A percentile compares a stretch with the other conserved stretches of the same genome.
Conservation (phyloP, 2,888 invertebrate species). For the Tetanocera ferruginea region DNA sequence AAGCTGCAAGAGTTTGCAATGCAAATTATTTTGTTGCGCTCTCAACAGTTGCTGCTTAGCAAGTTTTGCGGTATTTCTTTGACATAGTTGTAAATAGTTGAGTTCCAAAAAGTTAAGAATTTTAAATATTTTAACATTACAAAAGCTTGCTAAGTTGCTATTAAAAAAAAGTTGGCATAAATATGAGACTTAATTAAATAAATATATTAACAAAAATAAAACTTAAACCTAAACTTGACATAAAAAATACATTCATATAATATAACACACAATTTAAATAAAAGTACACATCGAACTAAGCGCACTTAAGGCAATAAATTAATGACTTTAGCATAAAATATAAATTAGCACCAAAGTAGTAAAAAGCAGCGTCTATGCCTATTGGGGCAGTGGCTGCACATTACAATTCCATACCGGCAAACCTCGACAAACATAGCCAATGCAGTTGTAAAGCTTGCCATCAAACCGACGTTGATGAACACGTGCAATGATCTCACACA, state of each 20-base stretch:
- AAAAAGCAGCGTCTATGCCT: neutral
- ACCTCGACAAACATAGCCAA: conserved; percentile 62
- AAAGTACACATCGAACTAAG: neutral
- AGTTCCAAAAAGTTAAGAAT: neutral
- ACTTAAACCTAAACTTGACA: neutral
- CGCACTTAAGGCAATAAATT: neutral
- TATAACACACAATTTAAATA: neutral
- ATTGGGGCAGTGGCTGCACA: conserved; percentile 55
- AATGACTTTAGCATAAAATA: neutral
- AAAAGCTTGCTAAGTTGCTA: neutral
- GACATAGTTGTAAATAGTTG: neutral
- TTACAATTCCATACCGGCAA: conserved; percentile 62
- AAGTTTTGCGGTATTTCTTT: conserved; percentile 8
- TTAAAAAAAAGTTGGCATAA: neutral
- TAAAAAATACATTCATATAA: neutral
- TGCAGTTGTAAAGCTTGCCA: conserved; percentile 57
- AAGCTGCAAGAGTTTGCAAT: conserved; percentile 12
- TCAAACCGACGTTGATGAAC: conserved; percentile 59
- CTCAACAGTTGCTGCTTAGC: neutral
- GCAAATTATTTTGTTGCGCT: conserved; percentile 13
- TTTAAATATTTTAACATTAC: neutral
- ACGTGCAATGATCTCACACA: conserved; percentile 55
- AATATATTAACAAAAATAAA: neutral
- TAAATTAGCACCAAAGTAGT: neutral
- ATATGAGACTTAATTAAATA: neutral